These are phyloP conservation scores for Drosophila mimetica DNA, from an alignment of 2,888 invertebrate species.

Conservation along the genomic window DNA sequence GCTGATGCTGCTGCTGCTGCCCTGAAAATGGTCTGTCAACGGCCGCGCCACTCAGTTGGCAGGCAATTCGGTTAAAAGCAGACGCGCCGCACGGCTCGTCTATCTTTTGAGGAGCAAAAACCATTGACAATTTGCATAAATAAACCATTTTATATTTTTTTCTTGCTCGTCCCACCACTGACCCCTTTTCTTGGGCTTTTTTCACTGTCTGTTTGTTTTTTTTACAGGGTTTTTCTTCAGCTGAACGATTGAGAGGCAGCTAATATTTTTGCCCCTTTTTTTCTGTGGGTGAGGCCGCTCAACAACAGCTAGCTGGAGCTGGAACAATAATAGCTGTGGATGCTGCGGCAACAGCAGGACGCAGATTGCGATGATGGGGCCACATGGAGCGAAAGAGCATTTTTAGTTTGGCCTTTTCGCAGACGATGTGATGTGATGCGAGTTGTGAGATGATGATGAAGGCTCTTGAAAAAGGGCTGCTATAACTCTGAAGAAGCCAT, in stretches of 20 bases:
- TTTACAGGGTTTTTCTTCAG: slow-evolving; percentile 9
- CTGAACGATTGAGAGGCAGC: slow-evolving; percentile 47
- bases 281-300: slow-evolving; percentile 1
- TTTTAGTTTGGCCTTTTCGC: slow-evolving; percentile 35
- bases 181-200: slow-evolving; percentile 33
- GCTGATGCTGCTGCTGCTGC: background rate
- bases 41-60: slow-evolving; percentile 23
- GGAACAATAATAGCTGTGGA: slow-evolving; percentile 31
- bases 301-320: slow-evolving; percentile 16
- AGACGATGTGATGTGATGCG: slow-evolving; percentile 11
- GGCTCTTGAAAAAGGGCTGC: slow-evolving; percentile 6
- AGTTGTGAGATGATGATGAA: slow-evolving; percentile 31
- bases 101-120: slow-evolving; percentile 37
- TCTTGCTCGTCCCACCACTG: slow-evolving; percentile 6
- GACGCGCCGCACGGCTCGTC: slow-evolving; percentile 8
- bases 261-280: slow-evolving; percentile 43
- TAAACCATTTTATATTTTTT: slow-evolving; percentile 43
- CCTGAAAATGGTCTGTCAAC: slow-evolving; percentile 28
- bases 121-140: slow-evolving; percentile 49
- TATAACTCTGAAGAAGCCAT: slow-evolving; percentile 25
- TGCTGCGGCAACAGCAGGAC: slow-evolving; percentile 38
- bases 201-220: slow-evolving; percentile 2
- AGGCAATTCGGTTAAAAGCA: slow-evolving; percentile 40
- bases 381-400: slow-evolving; percentile 37
- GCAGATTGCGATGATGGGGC: slow-evolving; percentile 40